Base-by-base conservation (phyloP, 2,113 vertebrate genomes). In the Equus quagga region DNA sequence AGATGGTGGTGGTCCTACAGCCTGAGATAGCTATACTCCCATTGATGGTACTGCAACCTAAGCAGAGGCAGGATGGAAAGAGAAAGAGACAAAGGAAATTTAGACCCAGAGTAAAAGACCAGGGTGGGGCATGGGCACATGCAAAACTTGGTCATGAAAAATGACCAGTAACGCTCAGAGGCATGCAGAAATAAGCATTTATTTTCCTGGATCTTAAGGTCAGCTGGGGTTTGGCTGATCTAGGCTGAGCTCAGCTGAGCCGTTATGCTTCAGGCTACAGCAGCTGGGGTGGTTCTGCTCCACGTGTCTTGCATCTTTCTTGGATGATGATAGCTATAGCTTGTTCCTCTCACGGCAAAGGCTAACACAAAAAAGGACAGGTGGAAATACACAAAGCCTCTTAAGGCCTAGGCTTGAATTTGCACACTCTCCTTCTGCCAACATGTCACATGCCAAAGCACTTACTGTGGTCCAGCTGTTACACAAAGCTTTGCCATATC, bases 111-210 rank as follows among this genome's bases (percentile, higher is more conserved):
- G 26, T 1, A 49, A 84, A 79, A 78, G 36, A 33, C 4, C 10
- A 67, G 14, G 3, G 17, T 73, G 4, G 3, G 83, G 19, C 69
- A 15, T 0, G 5, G 26, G 36, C 36, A 4, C 1, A 7, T 17
- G 44, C 24, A 65, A 81, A 85, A 51, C 17, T 33, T 58, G 14
- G 12, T 72, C 21, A 15, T 78, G 41, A 91, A 89, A 44, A 62
- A 24, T n/a, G 33, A 26, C 54, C 14, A 8, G 19, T 7, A 5
- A 9, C 23, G n/a, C 36, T 62, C 28, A 60, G 21, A 91, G 4
- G 6, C 23, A 0, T 4, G 3, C 5, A 26, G n/a, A 67, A 58
- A 58, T 7, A 23, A 26, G 17, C 31, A 56, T 62, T 58, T 54
- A 9, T 76, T 84, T 82, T 23, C 26, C 12, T 8, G 14, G 31